Base-by-base conservation (phyloP, 2,113 vertebrate species). In the Gambusia holbrooki region DNA sequence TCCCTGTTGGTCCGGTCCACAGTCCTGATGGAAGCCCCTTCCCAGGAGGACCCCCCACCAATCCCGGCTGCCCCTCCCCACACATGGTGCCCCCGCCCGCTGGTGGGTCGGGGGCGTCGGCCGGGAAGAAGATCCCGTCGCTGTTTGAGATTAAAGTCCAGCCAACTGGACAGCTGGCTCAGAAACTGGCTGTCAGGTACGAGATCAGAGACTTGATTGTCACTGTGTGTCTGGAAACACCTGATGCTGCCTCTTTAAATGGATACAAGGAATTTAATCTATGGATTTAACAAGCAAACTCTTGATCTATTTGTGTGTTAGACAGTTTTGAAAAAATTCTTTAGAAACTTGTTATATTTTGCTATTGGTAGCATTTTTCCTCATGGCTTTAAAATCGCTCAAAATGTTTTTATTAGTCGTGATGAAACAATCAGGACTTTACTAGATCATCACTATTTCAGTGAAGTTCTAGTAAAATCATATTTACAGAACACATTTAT, bases 111-210 rank as follows among this genome's bases (percentile, higher is more conserved):
- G 87, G 82, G 2, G 78, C 81, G 0, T 65, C 89, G 76, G 80
- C 69, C 1, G 93, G 94, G 35, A 96, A 96, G 87, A 99, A 99
- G 89, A 99, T 99, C 66, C 97, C 97, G 0, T 99, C 97, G 0
- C 86, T 99, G 54, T 99, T 99, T 58, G 97, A 98, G 92, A 97
- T 99, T 4, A 97, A 98, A 62, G 97, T 99, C 11, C 95, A 97
- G 61, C 97, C 97, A 11, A 98, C 97, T 0, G 96, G 96, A 64
- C 97, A 99, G 84, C 90, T 99, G 82, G 97, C 97, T 0, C 97
- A 99, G 83, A 99, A 99, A 66, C 92, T 99, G 77, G 96, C 96
- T 0, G 96, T 97, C 33, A 96, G 97, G 97, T 98, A 73, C 85
- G 91, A 30, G 6, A 48, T 62, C 4, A 1, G 1, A 68, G 66